Conservation (phyloP, 2,888 invertebrate genomes). For the Drosophila prostipennis region DNA sequence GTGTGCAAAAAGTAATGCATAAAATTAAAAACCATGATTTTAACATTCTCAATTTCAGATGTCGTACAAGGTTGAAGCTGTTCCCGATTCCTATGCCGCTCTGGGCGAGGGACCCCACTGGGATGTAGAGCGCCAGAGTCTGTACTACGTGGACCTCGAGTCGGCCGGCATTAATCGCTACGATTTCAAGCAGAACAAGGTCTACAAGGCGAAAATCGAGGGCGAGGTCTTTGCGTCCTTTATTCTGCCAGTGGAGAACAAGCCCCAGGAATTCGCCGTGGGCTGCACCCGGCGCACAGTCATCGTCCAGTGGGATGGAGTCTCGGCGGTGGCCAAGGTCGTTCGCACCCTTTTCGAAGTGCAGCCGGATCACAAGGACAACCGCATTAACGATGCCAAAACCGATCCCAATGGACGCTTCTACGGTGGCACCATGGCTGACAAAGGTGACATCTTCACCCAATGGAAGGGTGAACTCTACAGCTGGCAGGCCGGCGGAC, state of each 20-base stretch:
- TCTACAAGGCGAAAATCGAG: conserved; percentile 85
- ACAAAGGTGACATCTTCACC: conserved; percentile 77
- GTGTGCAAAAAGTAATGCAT: not conserved
- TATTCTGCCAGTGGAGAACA: conserved; percentile 88
- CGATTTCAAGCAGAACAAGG: conserved; percentile 84
- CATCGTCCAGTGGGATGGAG: conserved; percentile 88
- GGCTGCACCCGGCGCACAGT: conserved; percentile 87
- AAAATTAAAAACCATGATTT: conserved; percentile 4
- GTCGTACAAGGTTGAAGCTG: conserved; percentile 82
- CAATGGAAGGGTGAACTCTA: conserved; percentile 82
- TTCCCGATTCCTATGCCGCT: conserved; percentile 80
- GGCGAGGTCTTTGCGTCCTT: conserved; percentile 84
- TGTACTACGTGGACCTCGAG: conserved; percentile 88
- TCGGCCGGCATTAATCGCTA: conserved; percentile 81
- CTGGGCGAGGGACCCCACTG: conserved; percentile 91
- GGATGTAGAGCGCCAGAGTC: conserved; percentile 86
- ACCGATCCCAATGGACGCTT: conserved; percentile 90
- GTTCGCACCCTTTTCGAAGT: conserved; percentile 86
- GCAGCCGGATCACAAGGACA: conserved; percentile 84
- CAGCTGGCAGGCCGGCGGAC: conserved; percentile 71
- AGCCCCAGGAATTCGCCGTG: conserved; percentile 87
- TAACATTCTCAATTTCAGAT: conserved; percentile 64
- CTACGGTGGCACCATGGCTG: conserved; percentile 87
- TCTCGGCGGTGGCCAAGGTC: conserved; percentile 85
- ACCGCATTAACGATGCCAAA: conserved; percentile 92